Conservation (phyloP, 2,888 invertebrate species). For the Hemithea aestivaria region DNA sequence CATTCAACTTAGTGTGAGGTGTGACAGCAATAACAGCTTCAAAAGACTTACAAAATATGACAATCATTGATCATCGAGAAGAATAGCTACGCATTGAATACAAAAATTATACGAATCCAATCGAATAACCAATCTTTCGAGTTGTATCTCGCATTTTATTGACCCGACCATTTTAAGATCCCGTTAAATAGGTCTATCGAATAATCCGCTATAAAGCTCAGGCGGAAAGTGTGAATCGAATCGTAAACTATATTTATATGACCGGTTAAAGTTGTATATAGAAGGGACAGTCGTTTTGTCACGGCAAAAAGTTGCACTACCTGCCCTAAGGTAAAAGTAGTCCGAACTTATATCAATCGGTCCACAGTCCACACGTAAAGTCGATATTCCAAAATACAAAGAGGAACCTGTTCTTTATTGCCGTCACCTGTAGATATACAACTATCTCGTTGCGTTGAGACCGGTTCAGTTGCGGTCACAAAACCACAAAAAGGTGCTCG, state of each 20-base stretch:
- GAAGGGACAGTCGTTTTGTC: background rate
- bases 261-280: constrained; percentile 13
- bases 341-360: constrained; percentile 27
- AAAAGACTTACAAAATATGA: constrained; percentile 3
- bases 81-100: background rate
- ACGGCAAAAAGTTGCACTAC: constrained; percentile 21
- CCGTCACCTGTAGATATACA: constrained; percentile 55
- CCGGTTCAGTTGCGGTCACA: constrained; percentile 58
- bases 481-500: constrained; percentile 53
- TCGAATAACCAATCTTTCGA: constrained; percentile 5
- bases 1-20: constrained; percentile 9
- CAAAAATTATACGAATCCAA: constrained; percentile 2
- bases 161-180: constrained; percentile 12
- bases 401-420: constrained; percentile 57
- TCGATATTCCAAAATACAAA: constrained; percentile 50
- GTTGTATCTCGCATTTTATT: constrained; percentile 8
- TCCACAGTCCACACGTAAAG: constrained; percentile 21
- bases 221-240: constrained; percentile 5
- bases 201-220: constrained; percentile 7
- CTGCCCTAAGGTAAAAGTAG: constrained; percentile 46
- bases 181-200: constrained; percentile 7
- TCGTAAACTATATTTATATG: constrained; percentile 9
- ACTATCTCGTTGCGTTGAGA: constrained; percentile 49
- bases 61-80: background rate
- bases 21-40: constrained; percentile 13